phyloP scores from a whole-genome alignment of 2,113 vertebrate genomes.

The Sylvilagus bachmani region DNA sequence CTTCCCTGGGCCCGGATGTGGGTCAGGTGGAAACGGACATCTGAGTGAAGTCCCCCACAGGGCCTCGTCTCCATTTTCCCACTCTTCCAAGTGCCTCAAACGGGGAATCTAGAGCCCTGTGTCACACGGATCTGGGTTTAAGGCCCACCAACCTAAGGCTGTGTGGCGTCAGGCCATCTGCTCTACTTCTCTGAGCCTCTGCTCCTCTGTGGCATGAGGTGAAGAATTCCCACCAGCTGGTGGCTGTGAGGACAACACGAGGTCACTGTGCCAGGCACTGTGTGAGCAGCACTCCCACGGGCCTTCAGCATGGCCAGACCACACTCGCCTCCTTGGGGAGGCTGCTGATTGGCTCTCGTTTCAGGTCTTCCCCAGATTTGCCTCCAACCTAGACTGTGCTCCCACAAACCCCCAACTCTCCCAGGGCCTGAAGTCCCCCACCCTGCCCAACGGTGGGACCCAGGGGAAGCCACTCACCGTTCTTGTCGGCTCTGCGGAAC shows the following conservation, averaged over 20 bases:
- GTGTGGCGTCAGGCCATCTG: background rate
- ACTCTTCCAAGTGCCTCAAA: background rate
- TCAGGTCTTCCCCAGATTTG: background rate
- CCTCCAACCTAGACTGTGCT: background rate
- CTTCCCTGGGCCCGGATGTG: background rate
- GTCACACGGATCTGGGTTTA: background rate
- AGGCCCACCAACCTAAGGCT: conserved; percentile 3
- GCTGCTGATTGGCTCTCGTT: background rate
- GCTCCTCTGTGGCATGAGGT: background rate
- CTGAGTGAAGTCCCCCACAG: background rate
- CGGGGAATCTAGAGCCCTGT: background rate
- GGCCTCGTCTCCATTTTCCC: background rate
- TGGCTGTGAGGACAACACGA: background rate
- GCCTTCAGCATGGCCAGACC: background rate
- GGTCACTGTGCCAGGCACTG: background rate
- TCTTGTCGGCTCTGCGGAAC: conserved; percentile 92
- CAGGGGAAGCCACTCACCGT: conserved; percentile 86
- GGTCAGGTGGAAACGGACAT: background rate
- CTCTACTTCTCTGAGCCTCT: background rate
- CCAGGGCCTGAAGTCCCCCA: background rate
- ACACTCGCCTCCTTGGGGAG: conserved; percentile 1
- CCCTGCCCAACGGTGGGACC: background rate
- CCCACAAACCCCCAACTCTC: background rate
- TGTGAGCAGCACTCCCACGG: background rate
- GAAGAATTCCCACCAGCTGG: background rate